Base-by-base conservation (phyloP, 2,888 invertebrate genomes). In the Drosophila paracracens region DNA sequence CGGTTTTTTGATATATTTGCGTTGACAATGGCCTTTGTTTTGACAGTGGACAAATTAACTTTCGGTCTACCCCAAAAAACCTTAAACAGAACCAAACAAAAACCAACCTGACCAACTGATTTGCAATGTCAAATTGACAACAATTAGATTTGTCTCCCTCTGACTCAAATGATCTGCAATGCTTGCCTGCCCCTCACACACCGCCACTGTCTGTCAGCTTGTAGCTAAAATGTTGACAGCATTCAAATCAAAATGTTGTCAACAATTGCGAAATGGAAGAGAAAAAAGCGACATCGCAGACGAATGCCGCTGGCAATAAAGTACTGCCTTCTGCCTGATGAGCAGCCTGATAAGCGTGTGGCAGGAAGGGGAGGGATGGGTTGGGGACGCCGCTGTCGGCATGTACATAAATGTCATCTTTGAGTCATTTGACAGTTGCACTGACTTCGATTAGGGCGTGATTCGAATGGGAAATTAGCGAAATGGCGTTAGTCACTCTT, bases 171-270 rank as follows among this genome's bases (percentile, higher is more conserved):
- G 73, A 73, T 68, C 61, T 62, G 57, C 52, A 57, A 18, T 35
- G n/a, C 16, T 29, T 31, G 31, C 4, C 38, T n/a, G 36, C 31
- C 40, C 5, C 43, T 33, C 13, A 46, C 29, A 31, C 35, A 16
- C 33, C 43, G 50, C 38, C 40, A 6, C 36, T 53, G 65, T 50
- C 71, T 76, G 84, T 82, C 82, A 76, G 70, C 46, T 57, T 68
- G 74, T 75, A 79, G 80, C 66, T 67, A 80, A 82, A 82, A 83
- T 86, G 83, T 86, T 86, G 85, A 86, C 85, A 88, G 85, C 88
- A 88, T 88, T 88, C 83, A 88, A 86, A 88, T 86, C 88, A 86
- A 74, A 83, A 81, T 81, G 69, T 67, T 77, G 80, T 74, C 81
- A 78, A 80, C 79, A 74, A 59, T 62, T 46, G 67, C 74, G 65